Evolutionary conservation across 2,113 vertebrate species (phyloP).

Genomic region (Nyctereutes procyonoides): DNA sequence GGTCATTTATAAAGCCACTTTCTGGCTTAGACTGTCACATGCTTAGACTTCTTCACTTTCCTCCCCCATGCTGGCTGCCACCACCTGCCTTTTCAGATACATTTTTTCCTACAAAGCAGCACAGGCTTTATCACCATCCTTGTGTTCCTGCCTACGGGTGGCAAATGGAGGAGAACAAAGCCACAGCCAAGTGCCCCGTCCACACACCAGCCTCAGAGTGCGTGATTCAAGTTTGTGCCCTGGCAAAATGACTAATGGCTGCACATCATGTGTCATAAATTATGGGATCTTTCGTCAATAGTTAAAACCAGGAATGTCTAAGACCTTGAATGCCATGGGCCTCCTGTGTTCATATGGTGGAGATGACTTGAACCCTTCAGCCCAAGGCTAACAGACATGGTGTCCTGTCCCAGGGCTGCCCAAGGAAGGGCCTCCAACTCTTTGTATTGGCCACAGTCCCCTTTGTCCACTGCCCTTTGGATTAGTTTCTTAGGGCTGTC

Average conservation of each 20-base stretch:
- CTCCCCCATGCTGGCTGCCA: not conserved
- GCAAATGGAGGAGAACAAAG: constrained; percentile 30
- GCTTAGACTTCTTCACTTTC: not conserved
- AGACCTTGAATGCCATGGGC: not conserved
- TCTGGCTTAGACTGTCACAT: not conserved
- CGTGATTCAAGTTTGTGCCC: not conserved
- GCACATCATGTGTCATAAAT: not conserved
- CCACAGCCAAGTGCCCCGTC: not conserved
- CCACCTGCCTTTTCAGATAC: not conserved
- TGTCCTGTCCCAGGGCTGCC: not conserved
- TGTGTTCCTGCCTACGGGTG: not conserved
- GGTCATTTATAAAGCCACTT: not conserved
- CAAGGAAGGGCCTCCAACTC: fast-evolving
- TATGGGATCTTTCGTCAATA: not conserved
- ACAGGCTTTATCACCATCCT: not conserved
- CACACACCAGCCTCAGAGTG: not conserved
- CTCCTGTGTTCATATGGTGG: not conserved
- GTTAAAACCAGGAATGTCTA: not conserved
- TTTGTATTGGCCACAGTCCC: too few relatives aligned
- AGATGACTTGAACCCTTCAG: not conserved
- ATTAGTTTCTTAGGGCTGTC: not conserved
- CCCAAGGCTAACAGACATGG: not conserved
- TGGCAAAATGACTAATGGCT: not conserved
- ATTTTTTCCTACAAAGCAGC: not conserved
- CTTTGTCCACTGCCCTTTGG: not conserved